Conservation (phyloP, 2,888 invertebrate genomes). For the Amphipoea lucens region DNA sequence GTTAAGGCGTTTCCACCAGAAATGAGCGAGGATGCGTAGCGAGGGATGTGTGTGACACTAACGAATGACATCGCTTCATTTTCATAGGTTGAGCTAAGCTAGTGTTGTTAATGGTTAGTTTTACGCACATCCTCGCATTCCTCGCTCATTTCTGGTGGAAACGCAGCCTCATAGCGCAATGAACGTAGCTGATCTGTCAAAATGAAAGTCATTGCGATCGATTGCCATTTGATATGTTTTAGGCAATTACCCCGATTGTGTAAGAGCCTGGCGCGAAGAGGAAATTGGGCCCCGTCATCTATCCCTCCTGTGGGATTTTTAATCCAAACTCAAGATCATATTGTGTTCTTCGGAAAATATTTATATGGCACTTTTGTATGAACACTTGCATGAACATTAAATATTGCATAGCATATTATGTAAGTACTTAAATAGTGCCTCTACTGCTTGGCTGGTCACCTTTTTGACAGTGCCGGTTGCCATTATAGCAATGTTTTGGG, state of each 20-base stretch:
- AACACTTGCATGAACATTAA: not conserved
- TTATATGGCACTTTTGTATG: not conserved
- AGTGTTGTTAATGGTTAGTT: too few species aligned
- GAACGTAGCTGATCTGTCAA: not conserved
- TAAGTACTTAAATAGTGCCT: slow-evolving; percentile 2
- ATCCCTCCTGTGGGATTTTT: not conserved
- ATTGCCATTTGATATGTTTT: not conserved
- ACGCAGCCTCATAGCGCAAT: not conserved
- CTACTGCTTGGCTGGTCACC: not conserved
- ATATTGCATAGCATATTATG: not conserved
- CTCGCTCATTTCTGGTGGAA: too few species aligned
- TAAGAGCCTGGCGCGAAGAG: not conserved
- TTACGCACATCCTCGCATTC: too few species aligned
- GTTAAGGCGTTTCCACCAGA: too few species aligned
- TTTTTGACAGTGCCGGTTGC: not conserved
- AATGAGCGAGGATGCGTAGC: too few species aligned
- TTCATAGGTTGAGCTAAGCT: too few species aligned
- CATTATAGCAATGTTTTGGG: not conserved
- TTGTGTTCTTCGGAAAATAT: not conserved
- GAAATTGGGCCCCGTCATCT: not conserved
- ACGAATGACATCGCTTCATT: too few species aligned
- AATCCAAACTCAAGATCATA: not conserved
- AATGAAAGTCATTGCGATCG: not conserved
- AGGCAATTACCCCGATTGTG: not conserved
- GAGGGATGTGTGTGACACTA: too few species aligned